Percentiles rank a stretch among this genome's conserved stretches.
Evolutionary conservation across 53 echinoderm and acorn worm genomes (phyloP).

Genomic region (Antedon mediterranea): DNA sequence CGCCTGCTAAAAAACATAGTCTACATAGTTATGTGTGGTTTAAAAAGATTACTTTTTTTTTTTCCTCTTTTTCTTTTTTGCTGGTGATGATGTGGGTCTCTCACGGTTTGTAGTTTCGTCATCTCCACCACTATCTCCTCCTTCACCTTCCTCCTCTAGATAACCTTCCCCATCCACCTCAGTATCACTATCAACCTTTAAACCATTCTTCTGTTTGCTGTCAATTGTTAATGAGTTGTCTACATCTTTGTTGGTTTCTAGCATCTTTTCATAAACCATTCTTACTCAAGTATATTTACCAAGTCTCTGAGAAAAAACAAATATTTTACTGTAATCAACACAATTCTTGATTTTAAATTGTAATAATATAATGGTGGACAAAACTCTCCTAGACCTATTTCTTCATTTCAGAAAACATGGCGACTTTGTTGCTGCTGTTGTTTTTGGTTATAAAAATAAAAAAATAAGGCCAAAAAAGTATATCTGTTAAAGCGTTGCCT

Average conservation of each 20-base stretch:
- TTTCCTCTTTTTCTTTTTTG: slow-evolving; percentile 30
- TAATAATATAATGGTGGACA: no score
- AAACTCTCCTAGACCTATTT: no score
- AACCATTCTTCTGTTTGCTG: background rate
- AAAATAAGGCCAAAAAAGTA: no score
- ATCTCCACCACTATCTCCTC: slow-evolving; percentile 43
- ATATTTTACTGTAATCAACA: background rate
- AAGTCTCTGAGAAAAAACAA: background rate
- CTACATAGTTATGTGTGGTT: no score
- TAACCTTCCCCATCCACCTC: slow-evolving; percentile 23
- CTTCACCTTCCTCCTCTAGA: slow-evolving; percentile 20
- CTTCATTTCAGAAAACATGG: no score
- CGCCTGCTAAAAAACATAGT: no score
- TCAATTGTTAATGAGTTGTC: no score
- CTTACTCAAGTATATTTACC: background rate
- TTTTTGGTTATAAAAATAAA: no score
- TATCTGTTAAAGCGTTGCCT: no score
- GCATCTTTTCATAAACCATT: background rate
- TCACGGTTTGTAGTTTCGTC: slow-evolving; percentile 14
- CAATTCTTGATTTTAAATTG: no score
- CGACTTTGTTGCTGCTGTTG: no score
- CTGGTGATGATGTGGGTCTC: slow-evolving; percentile 18
- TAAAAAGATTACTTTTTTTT: slow-evolving; percentile 19
- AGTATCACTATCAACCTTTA: slow-evolving; percentile 7
- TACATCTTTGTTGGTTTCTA: background rate